Evolutionary conservation across 2,888 invertebrate genomes (phyloP).

Genomic region (Mesopsocus fuscifrons): DNA sequence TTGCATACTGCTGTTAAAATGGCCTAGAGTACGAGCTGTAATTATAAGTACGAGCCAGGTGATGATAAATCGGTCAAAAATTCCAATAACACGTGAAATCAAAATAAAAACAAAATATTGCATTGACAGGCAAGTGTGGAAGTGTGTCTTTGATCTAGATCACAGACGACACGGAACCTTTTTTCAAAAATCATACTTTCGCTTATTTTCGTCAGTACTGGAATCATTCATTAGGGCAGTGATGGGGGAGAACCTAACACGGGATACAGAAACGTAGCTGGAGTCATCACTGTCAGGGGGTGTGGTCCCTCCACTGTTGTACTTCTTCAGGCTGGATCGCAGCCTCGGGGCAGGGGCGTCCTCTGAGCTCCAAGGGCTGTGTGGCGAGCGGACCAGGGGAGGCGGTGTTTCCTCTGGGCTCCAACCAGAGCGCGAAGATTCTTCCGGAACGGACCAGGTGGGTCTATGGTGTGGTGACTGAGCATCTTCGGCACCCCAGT

Average conservation of each 20-base stretch:
- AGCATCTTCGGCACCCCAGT: too few relatives aligned
- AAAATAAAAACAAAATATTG: too few relatives aligned
- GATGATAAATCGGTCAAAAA: too few relatives aligned
- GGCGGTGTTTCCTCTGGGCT: background rate
- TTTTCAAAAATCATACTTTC: background rate
- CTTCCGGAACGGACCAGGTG: too few relatives aligned
- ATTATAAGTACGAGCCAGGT: too few relatives aligned
- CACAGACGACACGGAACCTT: background rate
- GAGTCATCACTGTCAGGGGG: slow-evolving; percentile 81
- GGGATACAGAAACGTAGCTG: slow-evolving; percentile 61
- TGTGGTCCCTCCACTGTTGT: slow-evolving; percentile 49
- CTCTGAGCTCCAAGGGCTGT: slow-evolving; percentile 24
- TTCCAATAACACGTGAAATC: too few relatives aligned
- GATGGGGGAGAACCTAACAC: slow-evolving; percentile 62
- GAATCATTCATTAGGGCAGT: slow-evolving; percentile 24
- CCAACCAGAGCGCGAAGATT: too few relatives aligned
- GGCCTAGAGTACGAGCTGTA: too few relatives aligned
- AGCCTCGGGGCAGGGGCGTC: slow-evolving; percentile 43
- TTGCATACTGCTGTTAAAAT: too few relatives aligned
- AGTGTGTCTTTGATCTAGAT: too few relatives aligned
- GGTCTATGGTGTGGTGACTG: too few relatives aligned
- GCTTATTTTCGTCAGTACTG: background rate
- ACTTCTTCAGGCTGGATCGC: slow-evolving; percentile 61
- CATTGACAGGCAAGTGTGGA: too few relatives aligned
- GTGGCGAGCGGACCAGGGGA: background rate